Percentiles rank a stretch among this genome's conserved stretches.
These are phyloP conservation scores for Ctenosaura bakeri DNA, from an alignment of 2,797 vertebrate species.

Conservation along the genomic window DNA sequence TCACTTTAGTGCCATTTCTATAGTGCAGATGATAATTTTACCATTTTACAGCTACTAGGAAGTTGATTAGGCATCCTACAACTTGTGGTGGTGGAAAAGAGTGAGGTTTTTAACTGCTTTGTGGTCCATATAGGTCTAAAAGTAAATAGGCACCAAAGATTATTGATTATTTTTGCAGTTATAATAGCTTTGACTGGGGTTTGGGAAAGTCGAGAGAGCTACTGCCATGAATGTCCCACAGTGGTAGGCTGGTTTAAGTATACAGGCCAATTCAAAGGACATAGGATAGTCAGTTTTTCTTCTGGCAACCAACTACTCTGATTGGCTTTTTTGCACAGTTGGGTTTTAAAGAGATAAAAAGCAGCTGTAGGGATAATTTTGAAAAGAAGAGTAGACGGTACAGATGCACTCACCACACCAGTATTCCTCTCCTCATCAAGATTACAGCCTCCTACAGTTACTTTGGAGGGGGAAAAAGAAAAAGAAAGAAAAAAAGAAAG, in stretches of 20 bases:
- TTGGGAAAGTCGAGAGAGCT: background rate
- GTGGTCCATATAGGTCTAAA: background rate
- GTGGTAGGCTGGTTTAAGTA: background rate
- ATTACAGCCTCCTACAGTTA: too few relatives aligned
- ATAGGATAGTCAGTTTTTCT: background rate
- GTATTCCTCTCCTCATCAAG: too few relatives aligned
- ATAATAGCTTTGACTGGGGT: background rate
- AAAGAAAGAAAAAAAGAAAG: too few relatives aligned
- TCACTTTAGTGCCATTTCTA: background rate
- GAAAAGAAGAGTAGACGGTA: too few relatives aligned
- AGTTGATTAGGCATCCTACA: fast-evolving
- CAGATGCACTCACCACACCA: too few relatives aligned
- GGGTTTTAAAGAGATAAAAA: too few relatives aligned
- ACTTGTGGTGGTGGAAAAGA: background rate
- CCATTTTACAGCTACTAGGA: background rate
- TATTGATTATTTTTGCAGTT: background rate
- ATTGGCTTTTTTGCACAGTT: background rate
- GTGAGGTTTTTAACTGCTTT: background rate
- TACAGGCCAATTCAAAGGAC: background rate
- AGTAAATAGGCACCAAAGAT: background rate
- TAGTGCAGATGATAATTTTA: background rate
- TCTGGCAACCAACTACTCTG: background rate
- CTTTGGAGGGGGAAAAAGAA: too few relatives aligned
- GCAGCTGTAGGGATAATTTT: too few relatives aligned
- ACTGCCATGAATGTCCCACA: slow-evolving; percentile 17